Conservation (phyloP, 2,113 vertebrate genomes). For the Crocuta crocuta region DNA sequence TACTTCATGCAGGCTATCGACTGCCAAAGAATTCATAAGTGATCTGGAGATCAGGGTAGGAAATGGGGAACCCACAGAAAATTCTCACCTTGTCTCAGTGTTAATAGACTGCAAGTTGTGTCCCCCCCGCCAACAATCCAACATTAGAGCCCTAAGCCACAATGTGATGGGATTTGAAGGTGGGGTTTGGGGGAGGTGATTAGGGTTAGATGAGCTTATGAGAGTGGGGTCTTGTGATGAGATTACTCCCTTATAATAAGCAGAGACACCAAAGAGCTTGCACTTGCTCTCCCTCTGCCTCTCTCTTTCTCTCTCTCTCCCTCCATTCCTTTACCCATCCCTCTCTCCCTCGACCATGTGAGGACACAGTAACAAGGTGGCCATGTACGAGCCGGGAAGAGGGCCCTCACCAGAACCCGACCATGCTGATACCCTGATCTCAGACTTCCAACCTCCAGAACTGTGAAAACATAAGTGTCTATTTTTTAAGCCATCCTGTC, state of each 20-base stretch:
- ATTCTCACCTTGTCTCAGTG: background rate
- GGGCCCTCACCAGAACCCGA: background rate
- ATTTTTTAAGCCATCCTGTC: background rate
- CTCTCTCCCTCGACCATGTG: background rate
- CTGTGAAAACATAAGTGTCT: background rate
- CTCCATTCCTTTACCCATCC: background rate
- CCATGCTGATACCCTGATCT: background rate
- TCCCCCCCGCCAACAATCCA: background rate
- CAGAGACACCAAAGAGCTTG: background rate
- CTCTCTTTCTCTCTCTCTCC: background rate
- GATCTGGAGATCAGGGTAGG: background rate
- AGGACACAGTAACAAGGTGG: background rate
- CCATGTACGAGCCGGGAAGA: background rate
- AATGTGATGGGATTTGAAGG: background rate
- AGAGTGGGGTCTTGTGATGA: background rate
- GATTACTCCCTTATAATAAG: background rate
- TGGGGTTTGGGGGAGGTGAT: background rate
- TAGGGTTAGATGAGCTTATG: constrained; percentile 21
- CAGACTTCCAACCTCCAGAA: background rate
- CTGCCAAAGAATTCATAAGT: background rate
- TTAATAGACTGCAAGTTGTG: background rate
- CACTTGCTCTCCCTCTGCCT: background rate
- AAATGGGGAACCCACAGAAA: background rate
- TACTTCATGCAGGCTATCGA: background rate
- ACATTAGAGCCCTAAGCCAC: background rate